Percentiles rank a stretch among this genome's conserved stretches.
phyloP scores from a whole-genome alignment of 2,113 vertebrate genomes.

The Narcine bancroftii region DNA sequence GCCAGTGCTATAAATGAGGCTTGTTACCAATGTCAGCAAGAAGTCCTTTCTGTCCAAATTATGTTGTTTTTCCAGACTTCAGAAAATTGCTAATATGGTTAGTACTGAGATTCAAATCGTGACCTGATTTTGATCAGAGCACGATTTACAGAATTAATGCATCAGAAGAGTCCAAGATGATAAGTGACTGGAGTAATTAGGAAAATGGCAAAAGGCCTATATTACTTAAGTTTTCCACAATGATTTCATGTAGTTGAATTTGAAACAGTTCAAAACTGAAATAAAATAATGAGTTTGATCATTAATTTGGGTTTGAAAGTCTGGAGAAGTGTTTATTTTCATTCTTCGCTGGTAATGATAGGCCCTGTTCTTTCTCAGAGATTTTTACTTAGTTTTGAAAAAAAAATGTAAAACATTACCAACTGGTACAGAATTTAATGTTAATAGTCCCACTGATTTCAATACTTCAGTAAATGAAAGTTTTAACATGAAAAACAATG shows the following conservation, averaged over 20 bases:
- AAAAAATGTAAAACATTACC: not conserved
- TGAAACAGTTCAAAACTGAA: not conserved
- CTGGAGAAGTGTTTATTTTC: not conserved
- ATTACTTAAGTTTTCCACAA: not conserved
- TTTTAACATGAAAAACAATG: not conserved
- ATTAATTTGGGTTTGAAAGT: not conserved
- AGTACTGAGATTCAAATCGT: not conserved
- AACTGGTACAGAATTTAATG: not conserved
- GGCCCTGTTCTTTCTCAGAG: not conserved
- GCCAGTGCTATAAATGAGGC: not conserved
- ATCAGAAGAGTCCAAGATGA: not conserved
- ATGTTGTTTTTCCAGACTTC: not conserved
- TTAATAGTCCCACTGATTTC: not conserved
- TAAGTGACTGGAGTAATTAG: not conserved
- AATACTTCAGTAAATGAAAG: not conserved
- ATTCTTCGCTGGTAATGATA: not conserved
- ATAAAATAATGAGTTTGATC: not conserved
- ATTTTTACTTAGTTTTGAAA: not conserved
- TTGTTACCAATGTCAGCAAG: not conserved
- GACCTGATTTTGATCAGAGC: not conserved
- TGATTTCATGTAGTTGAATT: not conserved
- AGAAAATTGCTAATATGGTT: not conserved
- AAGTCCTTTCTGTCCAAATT: not conserved
- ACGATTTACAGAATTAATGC: not conserved
- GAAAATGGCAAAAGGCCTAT: not conserved